Evolutionary conservation across 2,113 vertebrate species (phyloP).

Genomic region (Zapus hudsonius): DNA sequence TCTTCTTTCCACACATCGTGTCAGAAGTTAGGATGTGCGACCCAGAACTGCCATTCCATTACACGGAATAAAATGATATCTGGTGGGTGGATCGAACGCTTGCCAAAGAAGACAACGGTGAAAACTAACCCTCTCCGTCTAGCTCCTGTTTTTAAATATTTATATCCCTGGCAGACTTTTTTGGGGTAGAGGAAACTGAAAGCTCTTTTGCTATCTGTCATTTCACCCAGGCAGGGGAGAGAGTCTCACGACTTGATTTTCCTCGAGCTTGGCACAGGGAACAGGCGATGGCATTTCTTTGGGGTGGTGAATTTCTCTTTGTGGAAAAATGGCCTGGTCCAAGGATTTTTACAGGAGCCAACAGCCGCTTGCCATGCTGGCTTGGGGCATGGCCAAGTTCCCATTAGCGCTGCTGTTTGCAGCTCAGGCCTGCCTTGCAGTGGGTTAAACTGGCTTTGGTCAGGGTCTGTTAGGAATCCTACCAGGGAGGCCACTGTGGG

Average conservation of each 20-base stretch:
- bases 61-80: constrained; percentile 86
- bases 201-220: constrained; percentile 88
- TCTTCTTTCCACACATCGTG: constrained; percentile 59
- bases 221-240: constrained; percentile 81
- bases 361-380: constrained; percentile 56
- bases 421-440: background rate
- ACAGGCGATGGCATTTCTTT: constrained; percentile 63
- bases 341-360: constrained; percentile 71
- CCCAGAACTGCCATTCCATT: constrained; percentile 86
- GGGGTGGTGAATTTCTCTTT: constrained; percentile 71
- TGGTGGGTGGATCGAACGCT: constrained; percentile 84
- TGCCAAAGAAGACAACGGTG: constrained; percentile 87
- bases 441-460: background rate
- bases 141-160: constrained; percentile 91
- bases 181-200: constrained; percentile 83
- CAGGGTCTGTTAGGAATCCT: constrained; percentile 34
- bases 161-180: constrained; percentile 89
- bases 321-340: constrained; percentile 71
- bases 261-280: constrained; percentile 70
- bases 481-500: accelerated
- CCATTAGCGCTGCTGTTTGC: constrained; percentile 63
- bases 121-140: constrained; percentile 87
- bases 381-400: constrained; percentile 70
- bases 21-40: constrained; percentile 81
- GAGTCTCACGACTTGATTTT: constrained; percentile 81